These are phyloP conservation scores for Dendrophyllia cribrosa DNA, from an alignment of 64 coral and sea anemone genomes.

Conservation along the genomic window DNA sequence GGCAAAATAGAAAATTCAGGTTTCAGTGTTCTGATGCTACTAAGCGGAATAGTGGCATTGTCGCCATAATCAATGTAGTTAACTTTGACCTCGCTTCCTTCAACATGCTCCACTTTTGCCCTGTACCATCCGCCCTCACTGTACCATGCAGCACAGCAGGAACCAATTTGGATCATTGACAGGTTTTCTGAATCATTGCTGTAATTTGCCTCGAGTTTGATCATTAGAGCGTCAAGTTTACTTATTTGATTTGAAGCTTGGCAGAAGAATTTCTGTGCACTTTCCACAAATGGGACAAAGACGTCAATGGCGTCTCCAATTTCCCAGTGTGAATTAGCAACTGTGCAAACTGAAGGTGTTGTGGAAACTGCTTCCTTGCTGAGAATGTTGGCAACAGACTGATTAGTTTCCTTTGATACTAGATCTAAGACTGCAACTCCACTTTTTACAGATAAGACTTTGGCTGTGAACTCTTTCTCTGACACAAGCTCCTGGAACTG, in stretches of 20 bases:
- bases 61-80: conserved; percentile 96
- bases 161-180: conserved; percentile 24
- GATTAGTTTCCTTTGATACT: conserved; percentile 37
- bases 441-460: neutral
- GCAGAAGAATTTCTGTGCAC: conserved; percentile 76
- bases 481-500: conserved; percentile 45
- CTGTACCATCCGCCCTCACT: conserved; percentile 90
- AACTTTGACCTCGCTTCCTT: conserved; percentile 46
- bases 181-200: conserved; percentile 10
- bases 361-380: neutral
- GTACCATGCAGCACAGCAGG: conserved; percentile 72
- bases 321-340: conserved; percentile 1
- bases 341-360: neutral
- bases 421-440: conserved; percentile 30
- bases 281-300: conserved; percentile 49
- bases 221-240: conserved; percentile 81
- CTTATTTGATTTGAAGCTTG: conserved; percentile 51
- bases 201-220: conserved; percentile 72
- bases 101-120: conserved; percentile 68
- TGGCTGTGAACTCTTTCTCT: conserved; percentile 41
- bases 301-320: conserved; percentile 59
- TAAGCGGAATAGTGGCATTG: conserved; percentile 57
- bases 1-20: conserved; percentile 33
- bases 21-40: conserved; percentile 58
- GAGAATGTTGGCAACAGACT: conserved; percentile 20